phyloP scores from a whole-genome alignment of 2,888 invertebrate genomes.

The Drosophila borborema region DNA sequence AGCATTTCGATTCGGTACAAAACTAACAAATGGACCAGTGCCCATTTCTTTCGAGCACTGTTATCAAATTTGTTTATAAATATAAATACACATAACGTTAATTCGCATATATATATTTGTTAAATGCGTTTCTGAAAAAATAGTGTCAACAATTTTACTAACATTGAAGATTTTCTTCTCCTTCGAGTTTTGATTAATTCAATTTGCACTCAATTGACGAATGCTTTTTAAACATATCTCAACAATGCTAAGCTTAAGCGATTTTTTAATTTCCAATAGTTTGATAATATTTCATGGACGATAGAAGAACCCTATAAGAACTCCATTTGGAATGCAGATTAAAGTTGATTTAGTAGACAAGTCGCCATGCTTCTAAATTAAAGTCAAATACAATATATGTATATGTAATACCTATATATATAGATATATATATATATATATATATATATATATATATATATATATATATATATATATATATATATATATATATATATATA shows the following conservation, averaged over 20 bases:
- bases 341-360: background rate
- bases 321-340: background rate
- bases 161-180: constrained; percentile 12
- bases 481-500: too few relatives aligned
- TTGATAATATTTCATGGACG: constrained; percentile 27
- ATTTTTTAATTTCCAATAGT: constrained; percentile 23
- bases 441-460: too few relatives aligned
- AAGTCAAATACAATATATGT: background rate
- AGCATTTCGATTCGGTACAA: constrained; percentile 57
- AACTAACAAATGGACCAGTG: constrained; percentile 66
- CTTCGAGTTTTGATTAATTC: constrained; percentile 46
- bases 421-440: too few relatives aligned
- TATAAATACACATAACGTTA: constrained; percentile 51
- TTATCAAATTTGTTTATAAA: constrained; percentile 64
- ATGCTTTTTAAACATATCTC: constrained; percentile 45
- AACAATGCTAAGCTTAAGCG: constrained; percentile 55
- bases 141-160: constrained; percentile 63
- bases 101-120: constrained; percentile 52
- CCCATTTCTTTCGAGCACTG: constrained; percentile 34
- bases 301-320: constrained; percentile 5
- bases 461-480: too few relatives aligned
- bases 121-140: constrained; percentile 79
- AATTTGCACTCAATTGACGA: constrained; percentile 31
- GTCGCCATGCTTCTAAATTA: constrained; percentile 7
- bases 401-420: too few relatives aligned